phyloP scores from a whole-genome alignment of 1,140 invertebrate species.

The Elymnias hypermnestra region DNA sequence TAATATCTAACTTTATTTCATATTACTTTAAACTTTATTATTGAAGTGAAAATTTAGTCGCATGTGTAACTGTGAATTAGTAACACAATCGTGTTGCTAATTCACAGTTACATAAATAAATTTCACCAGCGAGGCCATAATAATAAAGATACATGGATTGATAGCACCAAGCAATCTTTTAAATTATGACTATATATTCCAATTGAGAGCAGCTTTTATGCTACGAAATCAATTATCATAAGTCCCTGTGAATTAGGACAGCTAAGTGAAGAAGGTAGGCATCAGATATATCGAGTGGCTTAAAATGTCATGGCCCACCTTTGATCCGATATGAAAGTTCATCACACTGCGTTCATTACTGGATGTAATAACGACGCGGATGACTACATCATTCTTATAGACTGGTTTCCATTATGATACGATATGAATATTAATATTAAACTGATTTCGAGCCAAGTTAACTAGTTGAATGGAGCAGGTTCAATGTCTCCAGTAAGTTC shows the following conservation, averaged over 20 bases:
- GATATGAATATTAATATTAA: conserved; percentile 17
- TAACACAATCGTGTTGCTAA: too few relatives aligned
- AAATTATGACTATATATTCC: too few relatives aligned
- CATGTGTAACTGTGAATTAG: too few relatives aligned
- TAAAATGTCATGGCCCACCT: conserved; percentile 61
- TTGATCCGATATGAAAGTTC: conserved; percentile 58
- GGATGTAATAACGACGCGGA: conserved; percentile 57
- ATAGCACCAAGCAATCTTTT: too few relatives aligned
- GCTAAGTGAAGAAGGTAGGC: conserved; percentile 18
- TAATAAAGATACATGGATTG: too few relatives aligned
- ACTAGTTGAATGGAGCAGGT: conserved; percentile 1
- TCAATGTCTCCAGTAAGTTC: not conserved
- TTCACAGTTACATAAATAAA: too few relatives aligned
- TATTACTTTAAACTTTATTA: too few relatives aligned
- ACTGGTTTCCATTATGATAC: conserved; percentile 44
- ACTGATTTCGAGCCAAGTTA: conserved; percentile 1
- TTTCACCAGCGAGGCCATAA: too few relatives aligned
- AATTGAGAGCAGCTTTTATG: not conserved
- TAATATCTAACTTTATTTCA: too few relatives aligned
- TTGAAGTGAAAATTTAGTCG: too few relatives aligned
- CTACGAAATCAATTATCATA: conserved; percentile 4
- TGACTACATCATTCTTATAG: conserved; percentile 59
- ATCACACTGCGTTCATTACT: conserved; percentile 63
- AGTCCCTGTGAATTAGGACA: conserved; percentile 32
- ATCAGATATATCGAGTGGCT: conserved; percentile 44